Percentiles rank a stretch among this genome's conserved stretches.
Evolutionary conservation across 2,888 invertebrate genomes (phyloP).

Genomic region (Rotaria socialis): DNA sequence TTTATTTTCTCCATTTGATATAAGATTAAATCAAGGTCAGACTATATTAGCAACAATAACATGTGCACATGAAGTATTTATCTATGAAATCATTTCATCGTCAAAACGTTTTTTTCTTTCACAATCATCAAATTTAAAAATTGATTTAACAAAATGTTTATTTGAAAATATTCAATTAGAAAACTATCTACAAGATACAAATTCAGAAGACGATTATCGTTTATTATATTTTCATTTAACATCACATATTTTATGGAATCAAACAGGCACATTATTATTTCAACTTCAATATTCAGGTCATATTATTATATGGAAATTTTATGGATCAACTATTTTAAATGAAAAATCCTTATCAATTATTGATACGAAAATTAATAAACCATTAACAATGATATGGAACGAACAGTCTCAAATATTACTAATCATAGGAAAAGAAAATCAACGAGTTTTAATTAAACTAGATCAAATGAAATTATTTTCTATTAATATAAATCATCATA

Average conservation of each 20-base stretch:
- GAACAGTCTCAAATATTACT: not conserved
- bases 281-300: constrained; percentile 27
- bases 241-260: not conserved
- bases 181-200: not conserved
- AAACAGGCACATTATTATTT: not conserved
- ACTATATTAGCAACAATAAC: not conserved
- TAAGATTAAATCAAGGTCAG: not conserved
- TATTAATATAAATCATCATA: not conserved
- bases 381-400: not conserved
- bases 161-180: not conserved
- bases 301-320: not conserved
- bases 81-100: not conserved
- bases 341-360: not conserved
- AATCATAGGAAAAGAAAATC: not conserved
- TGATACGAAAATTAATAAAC: not conserved
- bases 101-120: constrained; percentile 10
- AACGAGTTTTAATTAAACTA: not conserved
- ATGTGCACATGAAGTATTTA: constrained; percentile 17
- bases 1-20: not conserved
- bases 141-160: not conserved
- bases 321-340: not conserved
- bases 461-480: not conserved
- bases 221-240: not conserved
- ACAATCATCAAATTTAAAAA: not conserved
- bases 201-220: not conserved